Conservation (phyloP, 1,140 invertebrate species). For the Drosophila cardini region DNA sequence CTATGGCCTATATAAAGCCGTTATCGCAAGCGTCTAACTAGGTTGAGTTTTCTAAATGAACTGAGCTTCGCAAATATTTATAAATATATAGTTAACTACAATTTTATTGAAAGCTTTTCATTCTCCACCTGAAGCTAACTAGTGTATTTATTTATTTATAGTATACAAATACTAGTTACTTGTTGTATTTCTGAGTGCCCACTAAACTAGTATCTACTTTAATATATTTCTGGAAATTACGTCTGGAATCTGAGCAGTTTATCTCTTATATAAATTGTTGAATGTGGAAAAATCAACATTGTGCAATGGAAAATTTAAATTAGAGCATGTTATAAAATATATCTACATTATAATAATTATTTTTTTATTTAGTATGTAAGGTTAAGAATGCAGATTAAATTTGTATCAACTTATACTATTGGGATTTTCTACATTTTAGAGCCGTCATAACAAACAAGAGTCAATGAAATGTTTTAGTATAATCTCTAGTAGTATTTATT, state of each 20-base stretch:
- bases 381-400: too few species aligned
- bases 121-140: neutral
- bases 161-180: neutral
- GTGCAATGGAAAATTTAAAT: too few species aligned
- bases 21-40: neutral
- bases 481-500: too few species aligned
- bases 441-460: too few species aligned
- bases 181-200: constrained; percentile 18
- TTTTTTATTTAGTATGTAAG: too few species aligned
- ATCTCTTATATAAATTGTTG: neutral
- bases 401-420: too few species aligned
- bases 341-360: too few species aligned
- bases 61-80: constrained; percentile 4
- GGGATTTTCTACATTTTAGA: too few species aligned
- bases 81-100: constrained; percentile 2
- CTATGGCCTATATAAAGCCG: constrained; percentile 52
- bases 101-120: constrained; percentile 12
- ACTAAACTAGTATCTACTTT: constrained; percentile 41
- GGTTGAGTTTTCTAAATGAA: constrained; percentile 6
- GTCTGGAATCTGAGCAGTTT: constrained; percentile 9
- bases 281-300: too few species aligned
- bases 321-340: too few species aligned
- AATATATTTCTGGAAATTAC: constrained; percentile 65
- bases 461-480: too few species aligned
- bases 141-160: neutral